Percentiles rank a stretch among this genome's conserved stretches.
Evolutionary conservation across 30 jellyfish, hydroid and myxozoan species (phyloP).

Genomic region (Aurelia coerulea): DNA sequence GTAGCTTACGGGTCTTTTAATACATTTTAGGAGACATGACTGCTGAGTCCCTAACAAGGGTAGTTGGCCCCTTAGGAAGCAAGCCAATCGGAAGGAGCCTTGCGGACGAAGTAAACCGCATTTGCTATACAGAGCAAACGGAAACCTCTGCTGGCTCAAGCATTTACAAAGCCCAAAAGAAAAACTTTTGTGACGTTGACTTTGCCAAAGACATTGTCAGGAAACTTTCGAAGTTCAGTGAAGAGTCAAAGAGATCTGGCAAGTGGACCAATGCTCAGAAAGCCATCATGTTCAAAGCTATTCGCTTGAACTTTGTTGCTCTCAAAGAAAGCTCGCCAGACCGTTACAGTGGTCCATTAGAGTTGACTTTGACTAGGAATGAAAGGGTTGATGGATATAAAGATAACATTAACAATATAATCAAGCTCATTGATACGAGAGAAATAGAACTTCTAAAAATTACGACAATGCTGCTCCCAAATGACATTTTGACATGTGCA

Average conservation of each 20-base stretch:
- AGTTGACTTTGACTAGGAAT: no score
- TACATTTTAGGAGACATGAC: no score
- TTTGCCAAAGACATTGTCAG: not conserved
- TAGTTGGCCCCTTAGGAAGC: not conserved
- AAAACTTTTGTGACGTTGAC: not conserved
- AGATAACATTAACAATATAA: no score
- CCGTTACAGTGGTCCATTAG: not conserved
- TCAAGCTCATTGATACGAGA: no score
- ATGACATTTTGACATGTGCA: conserved; percentile 26
- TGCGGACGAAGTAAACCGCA: not conserved
- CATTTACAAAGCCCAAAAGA: not conserved
- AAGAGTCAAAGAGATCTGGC: not conserved
- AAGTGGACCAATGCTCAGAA: conserved; percentile 5
- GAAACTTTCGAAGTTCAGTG: not conserved
- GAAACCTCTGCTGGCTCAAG: not conserved
- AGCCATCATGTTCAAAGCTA: not conserved
- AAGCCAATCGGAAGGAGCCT: not conserved
- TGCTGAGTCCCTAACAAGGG: no score
- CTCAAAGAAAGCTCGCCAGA: not conserved
- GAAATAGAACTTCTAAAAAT: no score
- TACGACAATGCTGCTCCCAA: no score
- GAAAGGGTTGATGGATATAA: no score
- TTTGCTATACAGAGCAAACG: not conserved
- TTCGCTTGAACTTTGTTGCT: not conserved
- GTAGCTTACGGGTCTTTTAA: no score